Conservation (phyloP, 2,113 vertebrate genomes). For the Thalassoma bifasciatum region DNA sequence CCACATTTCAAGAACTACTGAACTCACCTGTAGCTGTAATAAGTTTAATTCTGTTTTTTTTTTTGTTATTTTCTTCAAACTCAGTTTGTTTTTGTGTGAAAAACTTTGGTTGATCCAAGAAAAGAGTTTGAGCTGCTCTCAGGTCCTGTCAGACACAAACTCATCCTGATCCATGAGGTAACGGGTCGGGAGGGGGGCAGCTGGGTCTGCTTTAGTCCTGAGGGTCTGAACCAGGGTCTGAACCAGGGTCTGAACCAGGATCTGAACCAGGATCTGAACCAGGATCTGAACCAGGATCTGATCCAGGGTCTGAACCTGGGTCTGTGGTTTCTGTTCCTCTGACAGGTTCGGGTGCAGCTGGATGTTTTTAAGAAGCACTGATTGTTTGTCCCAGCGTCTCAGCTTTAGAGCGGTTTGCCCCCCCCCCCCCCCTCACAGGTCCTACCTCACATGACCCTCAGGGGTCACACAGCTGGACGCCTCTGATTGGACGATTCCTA, state of each 20-base stretch:
- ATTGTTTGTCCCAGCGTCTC: background rate
- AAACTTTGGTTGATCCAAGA: constrained; percentile 6
- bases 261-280: background rate
- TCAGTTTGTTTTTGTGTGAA: too few relatives aligned
- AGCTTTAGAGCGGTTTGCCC: background rate
- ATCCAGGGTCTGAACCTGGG: rapidly evolving
- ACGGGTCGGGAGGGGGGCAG: background rate
- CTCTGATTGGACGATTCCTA: background rate
- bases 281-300: background rate
- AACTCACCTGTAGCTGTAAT: constrained; percentile 34
- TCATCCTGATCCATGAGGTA: background rate
- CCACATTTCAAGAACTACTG: constrained; percentile 58
- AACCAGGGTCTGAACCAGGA: rapidly evolving
- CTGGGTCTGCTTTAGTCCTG: background rate
- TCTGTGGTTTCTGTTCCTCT: background rate
- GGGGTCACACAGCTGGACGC: background rate
- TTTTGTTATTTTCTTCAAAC: background rate
- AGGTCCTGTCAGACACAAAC: background rate
- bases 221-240: background rate
- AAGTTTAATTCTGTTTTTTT: constrained; percentile 25
- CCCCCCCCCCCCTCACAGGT: too few relatives aligned
- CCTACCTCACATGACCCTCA: constrained; percentile 34
- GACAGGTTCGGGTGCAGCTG: background rate
- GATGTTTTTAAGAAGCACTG: background rate
- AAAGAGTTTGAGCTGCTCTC: background rate